These are phyloP conservation scores for Lordiphosa mommai DNA, from an alignment of 1,140 invertebrate species.

Conservation along the genomic window DNA sequence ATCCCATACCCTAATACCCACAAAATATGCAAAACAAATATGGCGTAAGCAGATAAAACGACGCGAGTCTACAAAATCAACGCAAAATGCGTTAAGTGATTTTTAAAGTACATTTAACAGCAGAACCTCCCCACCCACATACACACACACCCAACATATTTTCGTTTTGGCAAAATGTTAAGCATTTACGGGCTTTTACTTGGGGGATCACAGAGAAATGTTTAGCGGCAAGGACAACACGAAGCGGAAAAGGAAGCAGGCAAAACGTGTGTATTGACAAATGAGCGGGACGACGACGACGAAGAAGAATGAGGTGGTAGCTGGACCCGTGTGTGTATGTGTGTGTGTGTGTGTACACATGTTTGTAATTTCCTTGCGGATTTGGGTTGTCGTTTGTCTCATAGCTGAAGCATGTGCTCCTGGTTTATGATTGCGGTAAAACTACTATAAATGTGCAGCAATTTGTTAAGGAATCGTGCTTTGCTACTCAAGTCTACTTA, in stretches of 20 bases:
- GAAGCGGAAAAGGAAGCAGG: conserved; percentile 1
- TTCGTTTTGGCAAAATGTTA: not conserved
- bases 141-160: conserved; percentile 4
- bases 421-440: too few species aligned
- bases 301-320: not conserved
- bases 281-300: conserved; percentile 11
- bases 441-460: too few species aligned
- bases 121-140: not conserved
- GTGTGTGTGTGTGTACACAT: conserved; percentile 36
- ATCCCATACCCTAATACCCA: conserved; percentile 30
- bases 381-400: conserved; percentile 31
- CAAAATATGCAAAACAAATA: conserved; percentile 67
- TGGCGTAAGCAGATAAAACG: conserved; percentile 59
- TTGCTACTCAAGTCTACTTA: too few species aligned
- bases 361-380: conserved; percentile 63
- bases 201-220: not conserved
- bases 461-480: too few species aligned
- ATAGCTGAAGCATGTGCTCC: too few species aligned
- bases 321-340: not conserved
- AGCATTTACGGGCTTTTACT: conserved; percentile 16
- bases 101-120: conserved; percentile 72
- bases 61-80: conserved; percentile 26
- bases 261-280: conserved; percentile 31
- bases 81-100: conserved; percentile 69
- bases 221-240: conserved; percentile 3